Evolutionary conservation across 2,797 vertebrate genomes (phyloP).

Genomic region (Adelosebastes latens): DNA sequence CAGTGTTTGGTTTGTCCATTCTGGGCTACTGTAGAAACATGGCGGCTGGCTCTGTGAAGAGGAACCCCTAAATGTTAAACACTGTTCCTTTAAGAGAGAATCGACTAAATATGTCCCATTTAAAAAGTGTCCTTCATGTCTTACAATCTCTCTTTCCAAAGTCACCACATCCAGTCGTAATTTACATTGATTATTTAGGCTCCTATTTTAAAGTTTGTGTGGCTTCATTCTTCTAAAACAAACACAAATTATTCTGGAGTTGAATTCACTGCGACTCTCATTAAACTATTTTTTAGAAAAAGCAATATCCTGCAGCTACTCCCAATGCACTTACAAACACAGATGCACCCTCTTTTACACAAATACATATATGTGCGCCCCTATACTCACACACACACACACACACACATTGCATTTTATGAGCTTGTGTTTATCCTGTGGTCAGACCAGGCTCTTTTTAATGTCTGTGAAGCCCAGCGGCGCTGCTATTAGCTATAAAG

Average conservation of each 20-base stretch:
- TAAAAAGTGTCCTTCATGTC: neutral
- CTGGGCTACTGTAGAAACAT: neutral
- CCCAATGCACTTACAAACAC: constrained; percentile 35
- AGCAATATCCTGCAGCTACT: constrained; percentile 66
- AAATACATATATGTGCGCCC: neutral
- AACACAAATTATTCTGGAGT: constrained; percentile 27
- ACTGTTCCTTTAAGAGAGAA: neutral
- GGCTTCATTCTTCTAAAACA: constrained; percentile 34
- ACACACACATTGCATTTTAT: constrained; percentile 69
- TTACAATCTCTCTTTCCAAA: neutral
- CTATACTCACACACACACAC: constrained; percentile 14
- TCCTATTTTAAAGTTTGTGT: constrained; percentile 24
- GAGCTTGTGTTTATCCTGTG: constrained; percentile 80
- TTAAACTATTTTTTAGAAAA: constrained; percentile 51
- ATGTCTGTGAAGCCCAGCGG: constrained; percentile 76
- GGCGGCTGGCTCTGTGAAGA: neutral
- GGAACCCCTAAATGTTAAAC: no score
- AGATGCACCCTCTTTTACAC: neutral
- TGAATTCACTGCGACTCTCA: constrained; percentile 31
- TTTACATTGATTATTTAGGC: constrained; percentile 11
- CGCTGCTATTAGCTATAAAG: constrained; percentile 76
- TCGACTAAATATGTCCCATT: neutral
- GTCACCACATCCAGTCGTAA: neutral
- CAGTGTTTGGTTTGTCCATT: neutral
- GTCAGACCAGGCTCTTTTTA: constrained; percentile 77